Percentiles rank a stretch among this genome's conserved stretches.
phyloP scores from a whole-genome alignment of 23 tunicate species.

The Halocynthia aurantium region DNA sequence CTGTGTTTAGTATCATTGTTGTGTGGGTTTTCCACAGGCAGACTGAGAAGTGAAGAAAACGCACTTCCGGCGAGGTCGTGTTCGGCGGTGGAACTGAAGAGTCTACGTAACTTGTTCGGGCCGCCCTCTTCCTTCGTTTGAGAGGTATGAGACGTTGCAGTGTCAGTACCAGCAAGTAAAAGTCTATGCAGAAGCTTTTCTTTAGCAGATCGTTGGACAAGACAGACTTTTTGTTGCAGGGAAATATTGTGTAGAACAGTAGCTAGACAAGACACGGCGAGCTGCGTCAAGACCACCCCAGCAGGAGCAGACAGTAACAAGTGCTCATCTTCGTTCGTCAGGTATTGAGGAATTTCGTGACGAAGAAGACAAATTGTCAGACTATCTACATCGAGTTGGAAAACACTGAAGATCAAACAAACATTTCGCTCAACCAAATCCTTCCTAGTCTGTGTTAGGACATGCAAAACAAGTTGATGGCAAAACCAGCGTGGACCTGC shows the following conservation, averaged over 20 bases:
- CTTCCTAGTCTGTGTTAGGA: slow-evolving; percentile 37
- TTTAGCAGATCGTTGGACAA: neutral
- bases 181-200: slow-evolving; percentile 12
- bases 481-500: slow-evolving; percentile 17
- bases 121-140: slow-evolving; percentile 1
- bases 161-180: slow-evolving; percentile 32
- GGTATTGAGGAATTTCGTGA: slow-evolving; percentile 26
- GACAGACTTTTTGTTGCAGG: slow-evolving; percentile 47
- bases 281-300: slow-evolving; percentile 41
- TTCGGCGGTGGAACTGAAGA: slow-evolving; percentile 83
- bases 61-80: slow-evolving; percentile 60
- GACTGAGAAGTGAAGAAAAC: slow-evolving; percentile 25
- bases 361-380: slow-evolving; percentile 42
- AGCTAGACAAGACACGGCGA: slow-evolving; percentile 57
- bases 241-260: slow-evolving; percentile 38
- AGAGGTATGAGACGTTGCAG: neutral
- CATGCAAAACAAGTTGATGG: slow-evolving; percentile 29
- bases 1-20: neutral
- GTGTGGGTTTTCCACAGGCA: neutral
- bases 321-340: slow-evolving; percentile 30
- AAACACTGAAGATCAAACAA: slow-evolving; percentile 30
- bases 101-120: slow-evolving; percentile 54
- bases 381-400: slow-evolving; percentile 51
- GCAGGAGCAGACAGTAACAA: slow-evolving; percentile 36
- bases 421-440: slow-evolving; percentile 24